Base-by-base conservation (phyloP, 2,888 invertebrate species). In the Priocnemis perturbator region DNA sequence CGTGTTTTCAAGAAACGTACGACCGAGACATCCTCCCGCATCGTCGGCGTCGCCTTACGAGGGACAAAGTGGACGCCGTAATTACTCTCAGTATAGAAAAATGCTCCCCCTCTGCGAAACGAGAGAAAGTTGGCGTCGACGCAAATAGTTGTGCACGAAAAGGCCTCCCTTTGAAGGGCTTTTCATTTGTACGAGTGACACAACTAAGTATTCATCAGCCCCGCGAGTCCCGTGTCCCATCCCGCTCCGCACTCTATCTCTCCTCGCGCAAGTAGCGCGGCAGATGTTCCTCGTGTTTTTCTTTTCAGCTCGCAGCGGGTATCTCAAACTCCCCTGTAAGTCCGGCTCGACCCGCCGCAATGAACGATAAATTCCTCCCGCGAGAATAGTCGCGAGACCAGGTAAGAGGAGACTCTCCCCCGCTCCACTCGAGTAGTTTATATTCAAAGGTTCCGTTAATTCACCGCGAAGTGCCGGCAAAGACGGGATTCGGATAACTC, bases 361-460 rank as follows among this genome's bases (percentile, higher is more conserved):
- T 19, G 50, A 50, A 50, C 50, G 50, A 50, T 50, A 50, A 50
- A 50, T 50, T 50, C 50, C 50, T 50, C 50, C 17, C 17, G 50
- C 50, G 50, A 19, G 50, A 50, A 50, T 50, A 50, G 50, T 26
- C 23, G 26, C 55, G 55, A 55, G 50, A 55, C 23, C 15, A 55
- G 55, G 55, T 20, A 55, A 21, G 55, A 55, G 55, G 26, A 55
- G 55, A 55, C 50, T 37, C 26, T 26, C 37, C 37, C 14, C 37
- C 37, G 11, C 37, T 37, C 7, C 63, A 58, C 67, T 69, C 64
- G 60, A 69, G 64, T 67, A 69, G 61, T 77, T 78, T 67, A 68
- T 66, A 67, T 77, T 77, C 64, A 69, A 69, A 73, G 63, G 64
- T 69, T 71, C 71, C 71, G 71, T 77, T 81, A 78, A 81, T 81